Evolutionary conservation across 1,140 invertebrate species (phyloP), one percentile per base, ranked within the genome.

Genomic region (Drosophila sturtevanti): DNA sequence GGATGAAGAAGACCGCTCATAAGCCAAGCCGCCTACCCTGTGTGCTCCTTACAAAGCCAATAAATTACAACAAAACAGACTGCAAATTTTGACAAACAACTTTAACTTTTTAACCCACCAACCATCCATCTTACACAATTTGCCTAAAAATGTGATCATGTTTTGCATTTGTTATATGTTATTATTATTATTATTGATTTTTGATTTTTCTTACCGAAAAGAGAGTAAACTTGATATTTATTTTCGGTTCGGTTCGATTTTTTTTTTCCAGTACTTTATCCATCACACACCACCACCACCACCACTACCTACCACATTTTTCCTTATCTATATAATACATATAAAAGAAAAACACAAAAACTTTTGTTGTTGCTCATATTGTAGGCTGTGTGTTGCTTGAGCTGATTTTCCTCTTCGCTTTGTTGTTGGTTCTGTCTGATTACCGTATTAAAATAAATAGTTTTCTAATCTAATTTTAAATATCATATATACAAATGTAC

Each of bases 1-100:
- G 79, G 87, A 84, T 79, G 86, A 90, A 81, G 81, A 89, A 91
- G 77, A 91, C 90, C 90, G 90, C 87, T 90, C 90, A 84, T 86
- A 90, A 91, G 90, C 81, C 54, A 34, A 48, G 41, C 41, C 81
- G 81, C 90, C 90, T 90, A 90, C 90, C 90, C 90, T 89, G 77
- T 90, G 90, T 91, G 81, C 90, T 91, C 90, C 79, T 85, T 64
- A 73, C 14, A 65, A 61, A 70, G 52, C 56, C 31, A 65, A 55
- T 5, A 60, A 60, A 60, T 4, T 9, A 63, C 38, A 7, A 55
- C 21, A 62, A 34, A 51, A 22, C 52, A 22, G 48, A 60, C 35
- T 74, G 14, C n/a, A 77, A 58, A 70, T 63, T 63, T 66, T 66
- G 48, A 86, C 27, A 31, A 31, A 31, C 27, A 24, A 24, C 24